These are phyloP conservation scores for Lepilemur ruficaudatus DNA, from an alignment of 2,797 vertebrate species.

Conservation along the genomic window DNA sequence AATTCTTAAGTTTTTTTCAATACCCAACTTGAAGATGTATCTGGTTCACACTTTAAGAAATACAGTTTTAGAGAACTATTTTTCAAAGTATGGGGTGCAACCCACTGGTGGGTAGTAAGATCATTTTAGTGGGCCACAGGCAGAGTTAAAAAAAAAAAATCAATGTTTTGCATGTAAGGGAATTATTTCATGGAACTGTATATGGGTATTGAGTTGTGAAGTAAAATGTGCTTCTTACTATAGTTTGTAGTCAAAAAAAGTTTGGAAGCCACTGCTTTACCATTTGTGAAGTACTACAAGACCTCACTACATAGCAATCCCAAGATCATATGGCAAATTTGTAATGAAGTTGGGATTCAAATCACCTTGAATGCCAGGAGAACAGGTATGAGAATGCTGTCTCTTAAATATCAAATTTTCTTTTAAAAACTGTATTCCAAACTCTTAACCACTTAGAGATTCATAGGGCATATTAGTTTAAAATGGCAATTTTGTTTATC, in stretches of 20 bases:
- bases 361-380: neutral
- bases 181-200: neutral
- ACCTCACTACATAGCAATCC: neutral
- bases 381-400: neutral
- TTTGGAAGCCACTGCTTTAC: neutral
- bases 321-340: neutral
- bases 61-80: neutral
- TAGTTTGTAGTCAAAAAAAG: neutral
- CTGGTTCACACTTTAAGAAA: neutral
- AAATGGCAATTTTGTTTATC: neutral
- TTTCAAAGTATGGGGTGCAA: neutral
- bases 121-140: neutral
- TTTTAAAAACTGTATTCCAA: neutral
- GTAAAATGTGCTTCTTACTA: neutral
- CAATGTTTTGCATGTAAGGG: neutral
- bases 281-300: neutral
- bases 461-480: neutral
- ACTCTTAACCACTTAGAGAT: neutral
- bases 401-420: constrained; percentile 7
- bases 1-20: neutral
- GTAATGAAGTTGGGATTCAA: neutral
- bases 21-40: neutral
- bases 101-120: neutral
- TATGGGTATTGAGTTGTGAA: neutral
- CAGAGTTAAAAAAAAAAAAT: neutral